Percentiles rank a stretch among this genome's conserved stretches.
Evolutionary conservation across 2,797 vertebrate species (phyloP).

Genomic region (Catharus ustulatus): DNA sequence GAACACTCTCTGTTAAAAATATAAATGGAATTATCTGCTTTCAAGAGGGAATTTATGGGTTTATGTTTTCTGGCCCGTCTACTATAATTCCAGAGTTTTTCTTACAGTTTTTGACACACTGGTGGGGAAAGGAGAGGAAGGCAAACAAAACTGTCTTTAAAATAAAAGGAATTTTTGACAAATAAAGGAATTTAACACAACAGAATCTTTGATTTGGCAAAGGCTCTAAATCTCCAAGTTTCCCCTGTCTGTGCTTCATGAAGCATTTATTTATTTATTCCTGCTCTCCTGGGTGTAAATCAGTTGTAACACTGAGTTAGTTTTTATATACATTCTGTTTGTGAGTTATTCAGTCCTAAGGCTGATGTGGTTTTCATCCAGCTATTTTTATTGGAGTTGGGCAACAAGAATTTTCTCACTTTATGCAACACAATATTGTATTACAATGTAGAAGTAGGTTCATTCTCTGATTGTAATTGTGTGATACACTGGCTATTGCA

Average conservation of each 20-base stretch:
- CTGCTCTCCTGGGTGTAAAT: neutral
- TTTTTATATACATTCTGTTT: neutral
- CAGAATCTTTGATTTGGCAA: neutral
- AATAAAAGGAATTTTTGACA: neutral
- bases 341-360: neutral
- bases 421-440: neutral
- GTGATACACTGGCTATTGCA: neutral
- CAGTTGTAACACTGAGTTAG: neutral
- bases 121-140: neutral
- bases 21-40: neutral
- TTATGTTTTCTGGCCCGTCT: neutral
- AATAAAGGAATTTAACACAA: neutral
- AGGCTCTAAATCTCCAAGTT: neutral
- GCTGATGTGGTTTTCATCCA: neutral
- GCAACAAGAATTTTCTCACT: neutral
- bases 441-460: neutral
- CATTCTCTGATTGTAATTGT: neutral
- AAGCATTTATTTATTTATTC: neutral
- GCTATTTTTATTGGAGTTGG: neutral
- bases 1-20: neutral
- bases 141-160: neutral
- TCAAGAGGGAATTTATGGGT: neutral
- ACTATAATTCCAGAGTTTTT: neutral
- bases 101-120: neutral
- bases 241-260: accelerated